Percentiles rank a stretch among this genome's conserved stretches.
These are phyloP conservation scores for Mus spicilegus DNA, from an alignment of 2,113 vertebrate species.

Conservation along the genomic window DNA sequence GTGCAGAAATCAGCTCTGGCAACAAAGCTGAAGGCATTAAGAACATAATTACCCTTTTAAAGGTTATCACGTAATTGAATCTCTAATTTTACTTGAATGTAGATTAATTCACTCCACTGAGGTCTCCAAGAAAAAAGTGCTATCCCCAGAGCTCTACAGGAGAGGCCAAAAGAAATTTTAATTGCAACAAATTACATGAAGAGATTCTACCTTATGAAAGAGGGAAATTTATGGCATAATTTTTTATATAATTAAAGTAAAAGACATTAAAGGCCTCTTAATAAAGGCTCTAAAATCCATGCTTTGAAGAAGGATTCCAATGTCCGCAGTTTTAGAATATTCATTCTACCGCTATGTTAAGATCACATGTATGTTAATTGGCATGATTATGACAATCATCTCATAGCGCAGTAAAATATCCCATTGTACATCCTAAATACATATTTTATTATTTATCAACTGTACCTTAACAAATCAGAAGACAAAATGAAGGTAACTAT, in stretches of 20 bases:
- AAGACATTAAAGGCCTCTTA: conserved; percentile 59
- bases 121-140: conserved; percentile 76
- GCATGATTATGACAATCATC: background rate
- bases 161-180: conserved; percentile 81
- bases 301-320: background rate
- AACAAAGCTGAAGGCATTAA: conserved; percentile 75
- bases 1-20: conserved; percentile 59
- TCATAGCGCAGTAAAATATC: background rate
- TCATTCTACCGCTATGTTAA: background rate
- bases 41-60: conserved; percentile 84
- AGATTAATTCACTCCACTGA: conserved; percentile 81
- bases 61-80: conserved; percentile 86
- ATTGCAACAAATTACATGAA: conserved; percentile 80
- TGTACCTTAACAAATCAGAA: background rate
- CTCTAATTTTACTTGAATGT: conserved; percentile 83
- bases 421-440: background rate
- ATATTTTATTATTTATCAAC: background rate
- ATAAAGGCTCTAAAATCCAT: background rate
- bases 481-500: background rate
- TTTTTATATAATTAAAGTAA: conserved; percentile 55
- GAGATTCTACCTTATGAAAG: conserved; percentile 74
- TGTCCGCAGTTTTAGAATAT: background rate
- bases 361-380: background rate
- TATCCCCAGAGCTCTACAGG: conserved; percentile 69
- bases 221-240: conserved; percentile 50